Evolutionary conservation across 1,140 invertebrate genomes (phyloP).

Genomic region (Paracyclopina nana): DNA sequence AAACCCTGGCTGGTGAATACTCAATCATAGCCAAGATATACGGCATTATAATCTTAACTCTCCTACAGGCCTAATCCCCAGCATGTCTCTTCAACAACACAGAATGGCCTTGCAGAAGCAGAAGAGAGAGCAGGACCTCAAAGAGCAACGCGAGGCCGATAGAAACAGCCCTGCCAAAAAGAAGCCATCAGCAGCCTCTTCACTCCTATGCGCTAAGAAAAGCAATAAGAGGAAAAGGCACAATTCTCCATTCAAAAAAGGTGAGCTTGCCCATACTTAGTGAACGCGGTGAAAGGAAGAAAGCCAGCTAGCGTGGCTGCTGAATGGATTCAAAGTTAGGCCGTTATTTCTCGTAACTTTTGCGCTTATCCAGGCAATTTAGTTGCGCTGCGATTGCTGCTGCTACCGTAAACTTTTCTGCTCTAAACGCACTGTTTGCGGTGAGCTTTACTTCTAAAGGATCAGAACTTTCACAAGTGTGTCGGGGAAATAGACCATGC

Average conservation of each 20-base stretch:
- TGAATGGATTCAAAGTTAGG: no score
- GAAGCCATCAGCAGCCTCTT: constrained; percentile 5
- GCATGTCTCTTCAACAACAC: constrained; percentile 85
- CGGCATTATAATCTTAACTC: constrained; percentile 35
- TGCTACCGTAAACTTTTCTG: no score
- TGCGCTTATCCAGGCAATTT: no score
- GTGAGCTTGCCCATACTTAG: background rate
- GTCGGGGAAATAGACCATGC: no score
- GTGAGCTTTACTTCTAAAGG: no score
- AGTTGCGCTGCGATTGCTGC: no score
- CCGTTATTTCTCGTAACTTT: no score
- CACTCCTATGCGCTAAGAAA: constrained; percentile 12
- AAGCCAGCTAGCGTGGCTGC: no score
- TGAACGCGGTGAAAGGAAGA: no score
- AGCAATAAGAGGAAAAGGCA: constrained; percentile 10
- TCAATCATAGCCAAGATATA: background rate
- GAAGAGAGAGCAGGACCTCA: constrained; percentile 14
- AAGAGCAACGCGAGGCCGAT: constrained; percentile 12
- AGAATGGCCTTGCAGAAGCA: constrained; percentile 30
- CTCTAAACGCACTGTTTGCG: no score
- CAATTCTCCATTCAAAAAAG: constrained; percentile 13
- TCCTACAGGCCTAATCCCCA: constrained; percentile 84
- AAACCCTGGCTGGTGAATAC: constrained; percentile 10
- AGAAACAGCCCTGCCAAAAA: constrained; percentile 4
- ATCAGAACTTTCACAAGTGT: no score